Conservation (phyloP, 2,888 invertebrate species). For the Sarcophaga carnaria region DNA sequence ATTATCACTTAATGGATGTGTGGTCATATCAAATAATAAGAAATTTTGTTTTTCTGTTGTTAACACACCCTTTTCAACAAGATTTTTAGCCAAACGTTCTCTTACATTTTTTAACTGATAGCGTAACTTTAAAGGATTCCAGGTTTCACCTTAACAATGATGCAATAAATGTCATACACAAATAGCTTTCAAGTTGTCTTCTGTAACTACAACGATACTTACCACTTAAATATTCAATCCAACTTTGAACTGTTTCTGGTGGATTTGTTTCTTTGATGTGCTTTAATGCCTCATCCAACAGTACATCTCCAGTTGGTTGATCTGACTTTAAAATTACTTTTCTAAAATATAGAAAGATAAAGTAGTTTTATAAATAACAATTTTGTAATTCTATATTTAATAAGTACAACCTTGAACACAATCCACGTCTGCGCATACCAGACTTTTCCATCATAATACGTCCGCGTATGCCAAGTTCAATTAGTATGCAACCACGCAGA, state of each 20-base stretch:
- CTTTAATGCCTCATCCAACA: constrained; percentile 96
- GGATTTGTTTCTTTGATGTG: constrained; percentile 99
- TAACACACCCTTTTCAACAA: constrained; percentile 99
- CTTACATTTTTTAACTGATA: constrained; percentile 99
- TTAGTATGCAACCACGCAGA: constrained; percentile 97
- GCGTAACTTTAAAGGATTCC: constrained; percentile 99
- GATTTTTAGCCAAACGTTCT: constrained; percentile 98
- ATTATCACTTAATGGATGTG: constrained; percentile 98
- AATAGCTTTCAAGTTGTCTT: not conserved
- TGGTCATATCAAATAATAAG: constrained; percentile 99
- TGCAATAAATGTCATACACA: not conserved
- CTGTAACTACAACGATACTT: constrained; percentile 88
- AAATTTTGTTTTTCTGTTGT: constrained; percentile 99
- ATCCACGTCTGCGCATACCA: constrained; percentile 96
- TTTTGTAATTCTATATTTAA: not conserved
- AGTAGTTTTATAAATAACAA: too few relatives aligned
- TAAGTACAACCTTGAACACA: constrained; percentile 88
- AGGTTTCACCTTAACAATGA: constrained; percentile 91
- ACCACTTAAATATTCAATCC: constrained; percentile 99
- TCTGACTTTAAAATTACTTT: constrained; percentile 92
- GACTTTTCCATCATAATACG: constrained; percentile 97
- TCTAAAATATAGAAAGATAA: constrained; percentile 79
- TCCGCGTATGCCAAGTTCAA: constrained; percentile 97
- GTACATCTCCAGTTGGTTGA: constrained; percentile 97
- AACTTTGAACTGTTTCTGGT: constrained; percentile 97